Evolutionary conservation across 2,113 vertebrate genomes (phyloP).

Genomic region (Brachypteracias leptosomus): DNA sequence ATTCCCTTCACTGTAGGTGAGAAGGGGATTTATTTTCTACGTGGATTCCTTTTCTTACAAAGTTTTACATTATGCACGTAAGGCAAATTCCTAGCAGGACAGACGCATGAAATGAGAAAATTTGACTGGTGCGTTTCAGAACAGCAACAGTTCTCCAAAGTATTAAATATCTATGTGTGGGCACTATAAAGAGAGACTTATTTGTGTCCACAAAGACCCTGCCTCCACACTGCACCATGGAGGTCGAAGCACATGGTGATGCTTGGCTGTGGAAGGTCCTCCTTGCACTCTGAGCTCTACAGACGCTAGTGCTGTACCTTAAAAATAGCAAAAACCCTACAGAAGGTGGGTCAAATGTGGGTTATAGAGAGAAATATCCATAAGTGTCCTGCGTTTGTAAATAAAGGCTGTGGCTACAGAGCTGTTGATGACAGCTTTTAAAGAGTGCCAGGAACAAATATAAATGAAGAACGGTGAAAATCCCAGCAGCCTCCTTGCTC

Average conservation of each 20-base stretch:
- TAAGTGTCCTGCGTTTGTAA: background rate
- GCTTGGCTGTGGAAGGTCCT: background rate
- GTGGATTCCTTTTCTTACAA: background rate
- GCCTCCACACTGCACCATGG: fast-evolving
- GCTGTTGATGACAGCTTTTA: background rate
- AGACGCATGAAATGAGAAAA: background rate
- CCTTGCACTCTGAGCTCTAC: background rate
- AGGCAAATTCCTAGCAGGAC: background rate
- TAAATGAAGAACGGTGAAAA: background rate
- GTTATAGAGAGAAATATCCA: background rate
- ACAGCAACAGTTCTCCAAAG: background rate
- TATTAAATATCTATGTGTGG: background rate
- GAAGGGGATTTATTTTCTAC: background rate
- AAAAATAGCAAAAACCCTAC: background rate
- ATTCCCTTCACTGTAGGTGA: background rate
- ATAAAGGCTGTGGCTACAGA: fast-evolving
- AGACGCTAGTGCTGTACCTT: background rate
- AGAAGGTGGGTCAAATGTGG: background rate
- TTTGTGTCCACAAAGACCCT: background rate
- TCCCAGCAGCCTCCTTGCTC: background rate
- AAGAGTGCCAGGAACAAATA: background rate
- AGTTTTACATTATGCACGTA: background rate
- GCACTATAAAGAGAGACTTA: background rate
- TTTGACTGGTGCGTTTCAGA: background rate
- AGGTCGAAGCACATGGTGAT: background rate